Conservation (phyloP, 2,113 vertebrate genomes). For the Tauraco erythrolophus region DNA sequence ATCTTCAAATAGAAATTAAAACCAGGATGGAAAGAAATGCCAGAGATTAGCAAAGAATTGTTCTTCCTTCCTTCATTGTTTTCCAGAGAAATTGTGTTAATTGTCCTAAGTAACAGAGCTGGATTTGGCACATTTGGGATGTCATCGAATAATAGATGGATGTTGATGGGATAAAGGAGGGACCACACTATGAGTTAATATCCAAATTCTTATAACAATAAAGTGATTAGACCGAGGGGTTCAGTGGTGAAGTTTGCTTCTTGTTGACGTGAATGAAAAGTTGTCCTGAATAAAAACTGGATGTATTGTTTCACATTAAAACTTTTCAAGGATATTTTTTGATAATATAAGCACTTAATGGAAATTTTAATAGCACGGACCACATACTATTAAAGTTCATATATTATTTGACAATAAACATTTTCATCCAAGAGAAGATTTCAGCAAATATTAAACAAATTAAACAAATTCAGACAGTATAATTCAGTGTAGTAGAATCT, state of each 20-base stretch:
- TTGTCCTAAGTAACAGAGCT: neutral
- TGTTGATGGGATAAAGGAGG: neutral
- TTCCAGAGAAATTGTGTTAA: neutral
- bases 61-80: neutral
- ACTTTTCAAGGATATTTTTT: neutral
- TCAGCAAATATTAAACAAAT: neutral
- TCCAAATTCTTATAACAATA: neutral
- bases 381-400: neutral
- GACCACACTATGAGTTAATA: neutral
- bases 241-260: neutral
- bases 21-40: neutral
- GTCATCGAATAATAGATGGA: neutral
- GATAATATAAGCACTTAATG: neutral
- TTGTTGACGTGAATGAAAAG: neutral
- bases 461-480: neutral
- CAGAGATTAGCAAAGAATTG: neutral
- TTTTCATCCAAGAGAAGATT: neutral
- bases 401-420: neutral
- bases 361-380: neutral
- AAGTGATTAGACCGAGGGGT: accelerated
- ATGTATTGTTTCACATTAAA: neutral
- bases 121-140: neutral
- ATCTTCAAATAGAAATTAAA: neutral
- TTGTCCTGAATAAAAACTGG: neutral
- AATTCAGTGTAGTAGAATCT: neutral